Conservation (phyloP, 2,888 invertebrate species). For the Macaria liturata region DNA sequence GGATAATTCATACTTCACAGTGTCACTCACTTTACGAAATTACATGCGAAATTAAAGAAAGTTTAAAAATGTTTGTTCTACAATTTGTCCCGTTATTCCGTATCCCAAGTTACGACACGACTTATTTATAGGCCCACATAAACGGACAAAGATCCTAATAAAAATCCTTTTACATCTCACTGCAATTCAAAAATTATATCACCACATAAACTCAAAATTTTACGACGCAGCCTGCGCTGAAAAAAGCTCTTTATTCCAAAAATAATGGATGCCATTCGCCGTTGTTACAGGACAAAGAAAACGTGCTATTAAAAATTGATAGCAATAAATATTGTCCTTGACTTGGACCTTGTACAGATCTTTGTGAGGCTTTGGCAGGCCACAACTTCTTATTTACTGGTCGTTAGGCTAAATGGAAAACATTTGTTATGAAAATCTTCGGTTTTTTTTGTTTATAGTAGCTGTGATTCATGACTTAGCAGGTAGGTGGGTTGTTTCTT, state of each 20-base stretch:
- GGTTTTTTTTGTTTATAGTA: constrained; percentile 7
- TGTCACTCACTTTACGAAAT: no score
- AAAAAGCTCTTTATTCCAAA: constrained; percentile 12
- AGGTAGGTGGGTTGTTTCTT: no score
- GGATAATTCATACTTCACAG: no score
- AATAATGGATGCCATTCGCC: constrained; percentile 14
- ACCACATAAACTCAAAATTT: constrained; percentile 14
- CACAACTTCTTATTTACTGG: constrained; percentile 15
- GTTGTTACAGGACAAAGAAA: constrained; percentile 15
- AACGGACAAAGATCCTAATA: no score
- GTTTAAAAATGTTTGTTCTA: no score
- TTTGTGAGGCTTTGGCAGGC: constrained; percentile 9
- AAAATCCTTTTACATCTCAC: constrained; percentile 5
- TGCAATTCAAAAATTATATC: constrained; percentile 9
- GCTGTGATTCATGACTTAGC: background rate
- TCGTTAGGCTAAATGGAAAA: constrained; percentile 18
- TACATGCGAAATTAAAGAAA: no score
- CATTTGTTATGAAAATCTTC: constrained; percentile 8
- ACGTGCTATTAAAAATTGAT: constrained; percentile 26
- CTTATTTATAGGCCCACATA: no score
- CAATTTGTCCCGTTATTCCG: no score
- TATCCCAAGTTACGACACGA: no score
- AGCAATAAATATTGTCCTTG: constrained; percentile 18
- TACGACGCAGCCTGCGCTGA: constrained; percentile 1
- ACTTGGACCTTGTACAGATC: constrained; percentile 5